Evolutionary conservation across 1,140 invertebrate genomes (phyloP).

Genomic region (Drosophila jambulina): DNA sequence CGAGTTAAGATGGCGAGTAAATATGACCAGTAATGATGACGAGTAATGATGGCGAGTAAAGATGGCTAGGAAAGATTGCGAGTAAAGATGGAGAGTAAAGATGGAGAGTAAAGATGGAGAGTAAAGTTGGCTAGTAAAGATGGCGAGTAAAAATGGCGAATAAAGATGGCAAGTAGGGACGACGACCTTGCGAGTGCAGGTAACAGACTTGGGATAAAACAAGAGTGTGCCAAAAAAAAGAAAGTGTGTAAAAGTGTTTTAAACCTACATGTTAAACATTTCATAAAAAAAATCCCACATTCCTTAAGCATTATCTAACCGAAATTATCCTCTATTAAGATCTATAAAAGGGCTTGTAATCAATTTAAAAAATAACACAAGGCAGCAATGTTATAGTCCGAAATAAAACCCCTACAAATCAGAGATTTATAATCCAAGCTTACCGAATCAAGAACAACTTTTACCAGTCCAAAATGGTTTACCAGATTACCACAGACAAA

Average conservation of each 20-base stretch:
- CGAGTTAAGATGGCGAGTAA: neutral
- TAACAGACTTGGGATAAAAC: neutral
- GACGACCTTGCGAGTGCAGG: too few relatives aligned
- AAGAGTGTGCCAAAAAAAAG: neutral
- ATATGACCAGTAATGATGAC: neutral
- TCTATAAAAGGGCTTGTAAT: neutral
- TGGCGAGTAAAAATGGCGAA: neutral
- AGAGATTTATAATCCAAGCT: neutral
- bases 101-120: neutral
- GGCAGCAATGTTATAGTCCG: neutral
- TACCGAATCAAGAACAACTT: slow-evolving; percentile 10
- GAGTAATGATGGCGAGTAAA: neutral
- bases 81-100: neutral
- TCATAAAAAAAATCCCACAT: neutral
- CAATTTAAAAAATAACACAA: neutral
- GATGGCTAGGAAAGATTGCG: neutral
- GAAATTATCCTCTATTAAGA: neutral
- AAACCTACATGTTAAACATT: neutral
- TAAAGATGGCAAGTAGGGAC: neutral
- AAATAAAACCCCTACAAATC: neutral
- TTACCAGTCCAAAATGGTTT: slow-evolving; percentile 10
- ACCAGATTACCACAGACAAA: slow-evolving; percentile 14
- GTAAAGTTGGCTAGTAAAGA: neutral
- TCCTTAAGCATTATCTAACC: neutral
- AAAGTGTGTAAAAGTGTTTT: neutral